Base-by-base conservation (phyloP, 1,140 invertebrate genomes). In the Meloidogyne floridensis region DNA sequence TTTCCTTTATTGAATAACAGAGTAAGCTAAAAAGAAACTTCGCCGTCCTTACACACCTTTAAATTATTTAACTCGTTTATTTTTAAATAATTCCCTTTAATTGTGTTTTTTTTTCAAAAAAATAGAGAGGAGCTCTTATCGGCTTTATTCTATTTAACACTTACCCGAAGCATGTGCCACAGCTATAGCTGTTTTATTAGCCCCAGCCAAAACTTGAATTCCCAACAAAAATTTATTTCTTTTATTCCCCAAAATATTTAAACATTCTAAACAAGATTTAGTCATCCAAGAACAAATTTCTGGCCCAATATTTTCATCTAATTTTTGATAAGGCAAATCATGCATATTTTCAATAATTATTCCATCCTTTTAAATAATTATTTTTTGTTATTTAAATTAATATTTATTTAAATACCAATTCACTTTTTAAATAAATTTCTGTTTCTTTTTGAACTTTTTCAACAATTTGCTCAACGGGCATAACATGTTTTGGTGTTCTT, bases 261-360 rank as follows among this genome's bases (percentile, higher is more conserved):
- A 87, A 4, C 91, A 87, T 69, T 90, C 85, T 13, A 81, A 32
- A 77, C 89, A 89, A 3, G 91, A 84, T 11, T 86, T 83, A 3
- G 93, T 93, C 94, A 95, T 95, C 65, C 91, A 90, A 3, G 94
- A 92, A 7, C 81, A 74, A 13, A 87, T 84, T 91, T 95, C 94
- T 2, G 94, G 93, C 8, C 93, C 92, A 71, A 94, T 87, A 53
- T 93, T 82, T 59, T 90, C 87, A 1, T 91, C 86, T 2, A 59
- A 59, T 82, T 92, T 91, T 2, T 94, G 84, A 86, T 95, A 95
- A 0, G 94, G 95, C 15, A 94, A 87, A 88, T 95, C 95, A 88
- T 95, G 92, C 94, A 95, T 95, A 88, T 95, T 95, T 91, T 95
- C 95, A 2, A 96, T 89, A 11, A 95, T 88, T 2, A 95, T 90